Evolutionary conservation across 2,888 invertebrate genomes (phyloP), one percentile per base, ranked within the genome.

Genomic region (Leptopilina drosophilae): DNA sequence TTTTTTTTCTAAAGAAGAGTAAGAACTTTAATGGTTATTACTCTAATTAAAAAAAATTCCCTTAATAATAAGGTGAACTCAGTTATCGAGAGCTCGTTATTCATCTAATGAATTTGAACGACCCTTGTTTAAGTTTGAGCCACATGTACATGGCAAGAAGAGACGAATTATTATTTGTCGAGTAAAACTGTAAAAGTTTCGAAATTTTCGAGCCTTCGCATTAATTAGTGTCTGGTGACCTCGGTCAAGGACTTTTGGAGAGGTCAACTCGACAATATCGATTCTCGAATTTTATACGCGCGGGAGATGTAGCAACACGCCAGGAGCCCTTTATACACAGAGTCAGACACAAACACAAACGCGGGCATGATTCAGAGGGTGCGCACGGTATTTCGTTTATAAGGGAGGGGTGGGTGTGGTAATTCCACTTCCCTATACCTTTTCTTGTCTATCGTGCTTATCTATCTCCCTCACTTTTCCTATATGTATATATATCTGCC

Each of bases 331-430:
- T 20, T 20, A 20, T 20, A 20, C 1, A 20, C 20, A 20, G 1
- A 20, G 20, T 1, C 1, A 1, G 1, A 20, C 20, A 20, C 20
- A 20, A 0, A 20, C 0, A 20, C 20, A 20, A 77, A 49, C 11
- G 40, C 78, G 78, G 78, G 76, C 69, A 88, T 87, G 87, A 88
- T 87, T 88, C 88, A 87, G 85, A 86, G 79, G 82, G 83, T 80
- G 82, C 86, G 83, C 84, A 85, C 81, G 79, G 82, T 79, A 73
- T 80, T 80, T 82, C 64, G 77, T 11, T 33, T 33, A 49, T 49
- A 78, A 79, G 82, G 83, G 75, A 79, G 82, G 84, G 75, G 53
- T 62, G 64, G 59, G 42, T 56, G 33, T 56, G 69, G 53, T 73
- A 73, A 56, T 62, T 81, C 64, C 49, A 73, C 77, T 79, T 69